Evolutionary conservation across 2,113 vertebrate genomes (phyloP).

Genomic region (Probosciger aterrimus): DNA sequence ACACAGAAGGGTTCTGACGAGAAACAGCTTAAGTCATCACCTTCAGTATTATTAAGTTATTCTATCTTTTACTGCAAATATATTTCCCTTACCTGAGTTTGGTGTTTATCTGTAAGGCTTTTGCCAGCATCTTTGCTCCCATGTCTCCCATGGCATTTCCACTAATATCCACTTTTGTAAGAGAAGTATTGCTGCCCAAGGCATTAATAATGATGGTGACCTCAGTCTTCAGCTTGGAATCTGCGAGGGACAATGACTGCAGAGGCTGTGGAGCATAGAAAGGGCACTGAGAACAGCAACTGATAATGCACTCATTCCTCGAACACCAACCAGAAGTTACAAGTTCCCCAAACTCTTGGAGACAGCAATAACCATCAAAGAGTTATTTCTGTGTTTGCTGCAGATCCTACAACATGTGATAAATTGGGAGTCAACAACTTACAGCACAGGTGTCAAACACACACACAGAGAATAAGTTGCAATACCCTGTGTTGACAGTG

Average conservation of each 20-base stretch:
- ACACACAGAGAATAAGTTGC: neutral
- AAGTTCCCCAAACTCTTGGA: neutral
- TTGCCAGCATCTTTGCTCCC: slow-evolving; percentile 97
- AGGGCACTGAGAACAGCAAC: neutral
- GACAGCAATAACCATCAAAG: neutral
- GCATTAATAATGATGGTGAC: slow-evolving; percentile 94
- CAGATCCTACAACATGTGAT: neutral
- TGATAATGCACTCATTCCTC: neutral
- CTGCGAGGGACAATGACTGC: slow-evolving; percentile 91
- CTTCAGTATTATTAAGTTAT: neutral
- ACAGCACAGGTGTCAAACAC: neutral
- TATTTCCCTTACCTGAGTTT: slow-evolving; percentile 83
- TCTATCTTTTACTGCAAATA: neutral
- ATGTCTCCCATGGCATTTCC: slow-evolving; percentile 98
- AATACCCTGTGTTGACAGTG: neutral
- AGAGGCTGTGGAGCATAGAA: slow-evolving; percentile 80
- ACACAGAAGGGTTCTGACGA: neutral
- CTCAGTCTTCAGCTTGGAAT: slow-evolving; percentile 93
- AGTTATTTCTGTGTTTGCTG: neutral
- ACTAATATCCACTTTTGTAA: slow-evolving; percentile 94
- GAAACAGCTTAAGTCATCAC: neutral
- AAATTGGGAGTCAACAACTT: neutral
- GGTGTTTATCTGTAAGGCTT: slow-evolving; percentile 96
- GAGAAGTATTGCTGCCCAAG: slow-evolving; percentile 92
- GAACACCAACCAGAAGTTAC: neutral